Base-by-base conservation (phyloP, 2,113 vertebrate species). In the Emydura subglobosa region DNA sequence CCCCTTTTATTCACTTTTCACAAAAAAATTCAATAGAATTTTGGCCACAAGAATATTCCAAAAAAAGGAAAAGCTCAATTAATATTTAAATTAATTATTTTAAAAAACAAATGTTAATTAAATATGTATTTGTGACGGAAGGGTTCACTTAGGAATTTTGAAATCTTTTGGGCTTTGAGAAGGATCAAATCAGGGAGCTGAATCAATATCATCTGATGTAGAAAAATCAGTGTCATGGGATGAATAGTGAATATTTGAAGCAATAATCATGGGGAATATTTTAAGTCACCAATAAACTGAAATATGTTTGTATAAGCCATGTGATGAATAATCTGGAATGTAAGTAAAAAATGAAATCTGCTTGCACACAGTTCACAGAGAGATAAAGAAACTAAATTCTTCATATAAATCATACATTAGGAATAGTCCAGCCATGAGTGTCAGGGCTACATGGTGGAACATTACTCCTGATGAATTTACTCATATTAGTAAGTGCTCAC, bases 51-150 rank as follows among this genome's bases (percentile, higher is more conserved):
- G 47, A 55, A 55, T 55, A 22, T 55, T 55, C 79, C 31, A 7
- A 53, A 31, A 12, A 27, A 8, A 47, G 6, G 34, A n/a, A 68
- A 68, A 22, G 7, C 14, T 2, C 34, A 54, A 31, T 55, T 59
- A n/a, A 72, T 72, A 72, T 72, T 72, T 72, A n/a, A 72, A 42
- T 42, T 5, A 74, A 42, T 74, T 21, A 61, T 79, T 53, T 5
- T 44, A 44, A 47, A 47, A 13, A 25, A 89, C 53, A 88, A 55
- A 85, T n/a, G 2, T 6, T 10, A 44, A 80, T n/a, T 65, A 54
- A 1, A 4, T 8, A 1, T 0, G 0, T 34, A 22, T 44, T 44
- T 9, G 74, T 21, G 1, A 17, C 0, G 3, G 47, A 49, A 55
- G 34, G 42, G 5, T 21, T 12, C 17, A 6, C 8, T 47, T 34